Evolutionary conservation across 2,113 vertebrate species (phyloP).

Genomic region (Acanthisitta chloris): DNA sequence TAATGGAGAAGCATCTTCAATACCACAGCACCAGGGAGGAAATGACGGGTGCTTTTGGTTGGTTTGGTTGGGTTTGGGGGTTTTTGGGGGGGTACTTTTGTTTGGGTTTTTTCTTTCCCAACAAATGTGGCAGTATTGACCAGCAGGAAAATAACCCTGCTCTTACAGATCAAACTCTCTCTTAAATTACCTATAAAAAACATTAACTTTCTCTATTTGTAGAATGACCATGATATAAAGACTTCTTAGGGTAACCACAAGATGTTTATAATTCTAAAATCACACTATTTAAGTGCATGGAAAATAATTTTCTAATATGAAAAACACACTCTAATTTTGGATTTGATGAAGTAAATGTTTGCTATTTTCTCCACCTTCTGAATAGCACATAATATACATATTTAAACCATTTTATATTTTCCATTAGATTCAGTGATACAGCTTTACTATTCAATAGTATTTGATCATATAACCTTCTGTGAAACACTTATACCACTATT

Average conservation of each 20-base stretch:
- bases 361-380: background rate
- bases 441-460: background rate
- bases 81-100: background rate
- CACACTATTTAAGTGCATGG: background rate
- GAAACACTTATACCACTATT: background rate
- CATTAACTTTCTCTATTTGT: background rate
- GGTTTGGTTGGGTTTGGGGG: too few species aligned
- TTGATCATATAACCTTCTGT: background rate
- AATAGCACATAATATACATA: background rate
- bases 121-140: background rate
- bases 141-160: background rate
- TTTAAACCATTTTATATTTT: background rate
- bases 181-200: background rate
- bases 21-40: background rate
- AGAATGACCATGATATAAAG: background rate
- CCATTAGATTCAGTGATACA: background rate
- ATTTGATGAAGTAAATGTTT: background rate
- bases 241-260: background rate
- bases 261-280: background rate
- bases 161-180: background rate
- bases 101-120: background rate
- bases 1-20: background rate
- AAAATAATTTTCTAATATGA: background rate
- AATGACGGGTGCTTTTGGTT: background rate
- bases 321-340: background rate